Evolutionary conservation across 2,888 invertebrate genomes (phyloP).

Genomic region (Conchocele bisecta): DNA sequence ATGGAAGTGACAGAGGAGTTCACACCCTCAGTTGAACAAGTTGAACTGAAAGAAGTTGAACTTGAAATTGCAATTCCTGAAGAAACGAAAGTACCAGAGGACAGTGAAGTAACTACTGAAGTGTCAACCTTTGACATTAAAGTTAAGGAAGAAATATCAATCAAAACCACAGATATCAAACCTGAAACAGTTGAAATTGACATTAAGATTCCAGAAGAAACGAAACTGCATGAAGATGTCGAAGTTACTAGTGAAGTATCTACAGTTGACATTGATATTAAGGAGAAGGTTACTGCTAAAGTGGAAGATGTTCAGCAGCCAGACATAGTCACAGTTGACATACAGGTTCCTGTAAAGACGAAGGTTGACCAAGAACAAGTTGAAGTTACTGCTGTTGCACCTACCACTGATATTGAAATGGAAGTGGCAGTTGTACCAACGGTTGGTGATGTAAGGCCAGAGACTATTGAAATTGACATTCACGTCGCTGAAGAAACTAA

Average conservation of each 20-base stretch:
- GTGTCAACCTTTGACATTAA: not conserved
- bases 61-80: conserved; percentile 1
- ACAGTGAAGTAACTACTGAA: not conserved
- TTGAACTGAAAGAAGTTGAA: conserved; percentile 1
- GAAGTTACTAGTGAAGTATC: conserved; percentile 5
- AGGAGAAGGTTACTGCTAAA: too few species aligned
- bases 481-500: conserved; percentile 25
- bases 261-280: too few species aligned
- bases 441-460: conserved; percentile 18
- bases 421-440: conserved; percentile 15
- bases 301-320: too few species aligned
- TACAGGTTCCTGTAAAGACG: too few species aligned
- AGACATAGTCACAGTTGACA: too few species aligned
- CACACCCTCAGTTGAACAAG: conserved; percentile 1
- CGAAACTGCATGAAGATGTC: not conserved
- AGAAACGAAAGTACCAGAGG: conserved; percentile 1
- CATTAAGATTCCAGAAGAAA: too few species aligned
- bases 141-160: not conserved
- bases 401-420: conserved; percentile 3
- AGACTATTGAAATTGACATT: conserved; percentile 27
- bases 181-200: not conserved
- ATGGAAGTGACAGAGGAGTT: too few species aligned
- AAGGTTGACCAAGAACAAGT: too few species aligned
- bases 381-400: not conserved
- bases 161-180: not conserved